Evolutionary conservation across 2,113 vertebrate genomes (phyloP).

Genomic region (Myrmecophaga tridactyla): DNA sequence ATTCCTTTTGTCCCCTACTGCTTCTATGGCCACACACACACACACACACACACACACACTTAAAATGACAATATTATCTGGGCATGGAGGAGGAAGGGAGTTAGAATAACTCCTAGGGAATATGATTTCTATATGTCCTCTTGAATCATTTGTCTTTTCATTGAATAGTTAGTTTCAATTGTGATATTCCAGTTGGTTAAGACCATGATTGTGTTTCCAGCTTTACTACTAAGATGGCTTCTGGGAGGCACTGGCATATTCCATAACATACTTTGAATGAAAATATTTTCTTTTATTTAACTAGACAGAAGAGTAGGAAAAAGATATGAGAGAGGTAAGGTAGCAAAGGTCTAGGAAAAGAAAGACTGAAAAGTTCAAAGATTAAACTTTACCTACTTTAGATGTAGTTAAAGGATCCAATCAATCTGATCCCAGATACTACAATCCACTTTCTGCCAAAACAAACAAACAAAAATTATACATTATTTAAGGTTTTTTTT

Average conservation of each 20-base stretch:
- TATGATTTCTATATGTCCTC: background rate
- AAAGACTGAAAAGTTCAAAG: background rate
- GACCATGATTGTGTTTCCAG: background rate
- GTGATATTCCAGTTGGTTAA: background rate
- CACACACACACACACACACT: too few relatives aligned
- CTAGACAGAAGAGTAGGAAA: background rate
- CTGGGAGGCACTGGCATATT: background rate
- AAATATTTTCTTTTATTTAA: slow-evolving; percentile 26
- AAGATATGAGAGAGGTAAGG: background rate
- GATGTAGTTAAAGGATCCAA: background rate
- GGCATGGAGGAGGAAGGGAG: background rate
- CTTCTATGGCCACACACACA: background rate
- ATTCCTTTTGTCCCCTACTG: background rate
- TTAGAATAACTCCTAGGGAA: background rate
- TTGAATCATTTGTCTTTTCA: background rate
- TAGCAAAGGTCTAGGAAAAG: background rate
- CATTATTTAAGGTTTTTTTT: background rate
- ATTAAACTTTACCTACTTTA: background rate
- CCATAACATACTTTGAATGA: background rate
- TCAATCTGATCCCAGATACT: background rate
- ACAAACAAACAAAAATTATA: background rate
- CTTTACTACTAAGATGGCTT: background rate
- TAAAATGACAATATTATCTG: background rate
- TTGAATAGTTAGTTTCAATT: background rate
- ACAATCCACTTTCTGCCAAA: background rate